Percentiles rank a stretch among this genome's conserved stretches.
phyloP scores from a whole-genome alignment of 2,113 vertebrate genomes.

The Herpailurus yagouaroundi region DNA sequence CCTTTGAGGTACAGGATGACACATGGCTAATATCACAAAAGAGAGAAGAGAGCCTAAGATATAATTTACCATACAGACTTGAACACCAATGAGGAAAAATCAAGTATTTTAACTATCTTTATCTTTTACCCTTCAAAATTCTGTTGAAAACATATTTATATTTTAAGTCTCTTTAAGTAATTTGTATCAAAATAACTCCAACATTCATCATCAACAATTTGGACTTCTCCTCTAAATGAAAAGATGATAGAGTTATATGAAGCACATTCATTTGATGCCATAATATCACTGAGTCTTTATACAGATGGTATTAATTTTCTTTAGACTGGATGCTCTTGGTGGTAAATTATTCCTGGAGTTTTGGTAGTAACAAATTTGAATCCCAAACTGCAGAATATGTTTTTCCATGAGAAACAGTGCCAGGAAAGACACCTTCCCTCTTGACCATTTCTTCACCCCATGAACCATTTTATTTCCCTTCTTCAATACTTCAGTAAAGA shows the following conservation, averaged over 20 bases:
- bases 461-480: background rate
- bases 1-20: background rate
- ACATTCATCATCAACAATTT: background rate
- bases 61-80: background rate
- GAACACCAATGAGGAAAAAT: background rate
- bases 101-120: background rate
- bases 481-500: conserved; percentile 33
- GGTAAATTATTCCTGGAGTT: conserved; percentile 28
- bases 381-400: background rate
- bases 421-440: background rate
- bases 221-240: background rate
- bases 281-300: background rate
- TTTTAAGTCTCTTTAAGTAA: conserved; percentile 46
- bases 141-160: background rate
- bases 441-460: conserved; percentile 35
- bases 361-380: conserved; percentile 41
- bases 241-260: conserved; percentile 9
- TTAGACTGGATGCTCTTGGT: conserved; percentile 51
- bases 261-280: background rate
- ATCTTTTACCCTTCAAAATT: background rate
- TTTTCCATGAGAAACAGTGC: conserved; percentile 65
- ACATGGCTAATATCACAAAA: background rate
- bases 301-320: conserved; percentile 46
- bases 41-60: background rate
- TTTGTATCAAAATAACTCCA: conserved; percentile 34